A percentile compares a stretch with the other conserved stretches of the same genome.
Conservation (phyloP, 1,140 invertebrate species). For the Rhopalosiphum maidis region DNA sequence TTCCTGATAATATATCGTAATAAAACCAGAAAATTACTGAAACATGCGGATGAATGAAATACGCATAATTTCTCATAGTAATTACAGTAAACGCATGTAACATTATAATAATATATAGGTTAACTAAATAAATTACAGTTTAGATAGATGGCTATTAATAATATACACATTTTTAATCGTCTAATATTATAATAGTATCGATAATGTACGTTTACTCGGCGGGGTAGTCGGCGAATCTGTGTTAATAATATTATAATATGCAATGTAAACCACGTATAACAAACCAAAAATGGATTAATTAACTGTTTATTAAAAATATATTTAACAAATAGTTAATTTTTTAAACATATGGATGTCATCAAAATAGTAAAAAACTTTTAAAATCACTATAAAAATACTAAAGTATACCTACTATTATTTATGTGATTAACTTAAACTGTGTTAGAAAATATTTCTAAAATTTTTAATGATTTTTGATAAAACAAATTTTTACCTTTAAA, state of each 20-base stretch:
- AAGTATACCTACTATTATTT: no score
- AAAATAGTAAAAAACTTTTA: not conserved
- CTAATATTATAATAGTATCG: not conserved
- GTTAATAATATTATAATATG: not conserved
- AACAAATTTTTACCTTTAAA: no score
- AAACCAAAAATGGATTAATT: not conserved
- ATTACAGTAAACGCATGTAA: not conserved
- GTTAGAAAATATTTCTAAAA: no score
- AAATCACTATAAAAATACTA: not conserved
- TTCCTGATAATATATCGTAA: not conserved
- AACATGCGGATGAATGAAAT: not conserved
- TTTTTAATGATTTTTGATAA: no score
- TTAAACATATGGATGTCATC: not conserved
- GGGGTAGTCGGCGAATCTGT: not conserved
- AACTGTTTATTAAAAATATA: not conserved
- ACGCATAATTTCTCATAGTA: not conserved
- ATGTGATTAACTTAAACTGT: no score
- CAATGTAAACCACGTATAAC: not conserved
- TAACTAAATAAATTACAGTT: not conserved
- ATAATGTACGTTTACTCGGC: not conserved
- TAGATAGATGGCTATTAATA: not conserved
- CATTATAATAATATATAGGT: constrained; percentile 3
- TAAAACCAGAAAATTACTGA: not conserved
- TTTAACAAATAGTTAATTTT: not conserved
- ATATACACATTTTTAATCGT: not conserved